These are phyloP conservation scores for Amphipoea oculea DNA, from an alignment of 2,888 invertebrate genomes.

Conservation along the genomic window DNA sequence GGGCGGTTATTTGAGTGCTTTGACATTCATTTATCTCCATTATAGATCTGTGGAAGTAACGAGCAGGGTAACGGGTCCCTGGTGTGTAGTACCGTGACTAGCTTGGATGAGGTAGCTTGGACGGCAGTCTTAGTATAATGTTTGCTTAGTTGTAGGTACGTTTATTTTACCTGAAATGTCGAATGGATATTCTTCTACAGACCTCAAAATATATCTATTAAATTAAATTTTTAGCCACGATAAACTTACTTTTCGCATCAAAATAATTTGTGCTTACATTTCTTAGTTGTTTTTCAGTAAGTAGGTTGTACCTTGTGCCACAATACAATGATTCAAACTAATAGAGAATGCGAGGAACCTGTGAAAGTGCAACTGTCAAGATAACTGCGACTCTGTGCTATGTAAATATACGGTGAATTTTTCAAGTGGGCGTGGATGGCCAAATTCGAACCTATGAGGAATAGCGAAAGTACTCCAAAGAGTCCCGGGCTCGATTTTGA, in stretches of 20 bases:
- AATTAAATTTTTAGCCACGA: not conserved
- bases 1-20: constrained; percentile 83
- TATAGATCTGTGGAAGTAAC: constrained; percentile 80
- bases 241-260: not conserved
- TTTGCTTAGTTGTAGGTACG: constrained; percentile 4
- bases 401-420: too few species aligned
- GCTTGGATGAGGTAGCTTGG: constrained; percentile 48
- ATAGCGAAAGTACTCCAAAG: too few species aligned
- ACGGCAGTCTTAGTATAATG: constrained; percentile 36
- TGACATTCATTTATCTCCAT: constrained; percentile 90
- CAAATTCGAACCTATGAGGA: too few species aligned
- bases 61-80: constrained; percentile 76
- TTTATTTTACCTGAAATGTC: constrained; percentile 15
- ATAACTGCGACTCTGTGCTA: not conserved
- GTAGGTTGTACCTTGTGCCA: not conserved
- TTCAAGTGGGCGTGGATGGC: too few species aligned
- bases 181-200: not conserved
- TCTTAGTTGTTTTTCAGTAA: too few species aligned
- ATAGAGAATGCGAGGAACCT: not conserved
- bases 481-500: too few species aligned
- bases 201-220: not conserved
- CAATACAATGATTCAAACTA: not conserved
- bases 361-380: not conserved
- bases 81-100: constrained; percentile 72
- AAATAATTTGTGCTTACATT: not conserved